Conservation (phyloP, 2,797 vertebrate species). For the Pangasius macronema region DNA sequence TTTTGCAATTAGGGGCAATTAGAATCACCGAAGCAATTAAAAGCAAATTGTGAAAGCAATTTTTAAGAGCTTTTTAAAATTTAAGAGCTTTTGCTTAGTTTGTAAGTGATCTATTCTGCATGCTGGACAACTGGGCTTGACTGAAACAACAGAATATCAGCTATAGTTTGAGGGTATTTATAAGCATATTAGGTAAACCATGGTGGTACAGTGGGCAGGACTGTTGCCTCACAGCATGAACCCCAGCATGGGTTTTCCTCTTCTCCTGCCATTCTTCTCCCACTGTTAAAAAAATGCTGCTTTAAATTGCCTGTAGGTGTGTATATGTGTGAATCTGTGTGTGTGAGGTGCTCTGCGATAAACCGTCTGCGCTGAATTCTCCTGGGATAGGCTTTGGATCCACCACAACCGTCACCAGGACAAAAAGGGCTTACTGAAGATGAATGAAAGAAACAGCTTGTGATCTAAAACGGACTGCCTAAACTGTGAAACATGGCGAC, state of each 20-base stretch:
- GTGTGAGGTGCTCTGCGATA: not conserved
- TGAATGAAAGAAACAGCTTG: conserved; percentile 1
- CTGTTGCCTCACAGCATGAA: not conserved
- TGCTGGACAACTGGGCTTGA: not conserved
- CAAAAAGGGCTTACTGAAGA: not conserved
- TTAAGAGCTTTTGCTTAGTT: not conserved
- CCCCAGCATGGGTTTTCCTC: not conserved
- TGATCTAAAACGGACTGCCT: not conserved
- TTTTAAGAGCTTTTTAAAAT: too few species aligned
- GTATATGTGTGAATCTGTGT: not conserved
- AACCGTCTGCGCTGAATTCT: conserved; percentile 8
- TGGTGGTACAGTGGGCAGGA: not conserved
- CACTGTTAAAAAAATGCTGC: not conserved
- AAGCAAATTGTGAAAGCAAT: not conserved
- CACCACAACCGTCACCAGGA: not conserved
- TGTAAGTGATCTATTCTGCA: not conserved
- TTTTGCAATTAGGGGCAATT: not conserved
- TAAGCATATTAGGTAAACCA: not conserved
- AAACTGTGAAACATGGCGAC: not conserved
- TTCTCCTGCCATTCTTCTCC: not conserved
- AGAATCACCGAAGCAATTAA: not conserved
- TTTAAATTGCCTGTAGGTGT: not conserved
- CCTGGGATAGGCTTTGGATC: not conserved
- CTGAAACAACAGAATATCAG: not conserved
- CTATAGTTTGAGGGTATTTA: not conserved